Evolutionary conservation across 2,888 invertebrate species (phyloP).

Genomic region (Hydriomena furcata): DNA sequence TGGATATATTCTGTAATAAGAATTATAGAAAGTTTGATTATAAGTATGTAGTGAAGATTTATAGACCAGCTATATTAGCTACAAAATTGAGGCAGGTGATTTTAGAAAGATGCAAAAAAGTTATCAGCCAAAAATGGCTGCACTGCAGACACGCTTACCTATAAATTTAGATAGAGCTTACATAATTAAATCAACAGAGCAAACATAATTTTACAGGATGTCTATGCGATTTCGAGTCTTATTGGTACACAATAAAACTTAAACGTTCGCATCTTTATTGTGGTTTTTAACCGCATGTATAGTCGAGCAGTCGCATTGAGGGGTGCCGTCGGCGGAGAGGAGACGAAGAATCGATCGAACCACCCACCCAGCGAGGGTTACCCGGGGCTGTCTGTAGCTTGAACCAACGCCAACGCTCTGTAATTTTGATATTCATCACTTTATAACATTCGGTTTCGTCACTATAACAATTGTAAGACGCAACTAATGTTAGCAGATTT

Average conservation of each 20-base stretch:
- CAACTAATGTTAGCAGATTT: too few relatives aligned
- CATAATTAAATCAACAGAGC: not conserved
- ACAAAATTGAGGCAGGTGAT: too few relatives aligned
- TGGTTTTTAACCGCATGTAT: slow-evolving; percentile 41
- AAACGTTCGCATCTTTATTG: not conserved
- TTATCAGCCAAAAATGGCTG: not conserved
- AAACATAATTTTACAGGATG: not conserved
- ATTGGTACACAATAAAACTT: not conserved
- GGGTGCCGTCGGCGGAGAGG: slow-evolving; percentile 26
- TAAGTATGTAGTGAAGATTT: too few relatives aligned
- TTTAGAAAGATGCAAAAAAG: not conserved
- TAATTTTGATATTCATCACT: not conserved
- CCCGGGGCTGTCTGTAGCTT: slow-evolving; percentile 6
- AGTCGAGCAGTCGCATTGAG: slow-evolving; percentile 45
- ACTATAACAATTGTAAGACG: too few relatives aligned
- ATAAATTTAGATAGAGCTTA: not conserved
- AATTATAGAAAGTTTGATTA: too few relatives aligned
- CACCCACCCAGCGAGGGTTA: slow-evolving; percentile 10
- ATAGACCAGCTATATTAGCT: too few relatives aligned
- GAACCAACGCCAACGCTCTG: slow-evolving; percentile 4
- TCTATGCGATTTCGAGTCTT: not conserved
- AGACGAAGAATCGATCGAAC: slow-evolving; percentile 46
- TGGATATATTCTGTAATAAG: too few relatives aligned
- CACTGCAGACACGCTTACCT: slow-evolving; percentile 1
- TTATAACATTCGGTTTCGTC: too few relatives aligned